Evolutionary conservation across 2,888 invertebrate genomes (phyloP).

Genomic region (Drosophila neonasuta): DNA sequence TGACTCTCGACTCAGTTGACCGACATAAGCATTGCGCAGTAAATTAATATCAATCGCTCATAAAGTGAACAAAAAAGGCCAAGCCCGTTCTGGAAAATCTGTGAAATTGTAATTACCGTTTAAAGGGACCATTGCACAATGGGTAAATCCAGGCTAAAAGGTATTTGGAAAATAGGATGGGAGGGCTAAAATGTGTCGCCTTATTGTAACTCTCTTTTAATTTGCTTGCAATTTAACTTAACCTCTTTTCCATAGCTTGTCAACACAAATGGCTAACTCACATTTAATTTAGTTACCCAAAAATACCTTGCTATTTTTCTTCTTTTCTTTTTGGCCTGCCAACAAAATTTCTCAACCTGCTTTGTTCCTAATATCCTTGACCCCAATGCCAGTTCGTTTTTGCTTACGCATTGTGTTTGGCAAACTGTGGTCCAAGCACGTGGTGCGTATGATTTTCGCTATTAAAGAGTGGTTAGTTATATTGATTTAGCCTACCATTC

Average conservation of each 20-base stretch:
- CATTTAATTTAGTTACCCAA: slow-evolving; percentile 60
- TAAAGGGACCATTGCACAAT: slow-evolving; percentile 42
- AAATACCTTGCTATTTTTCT: slow-evolving; percentile 48
- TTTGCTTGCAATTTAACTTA: slow-evolving; percentile 57
- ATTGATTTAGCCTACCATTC: slow-evolving; percentile 38
- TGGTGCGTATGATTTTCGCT: slow-evolving; percentile 47
- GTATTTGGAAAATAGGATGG: slow-evolving; percentile 1
- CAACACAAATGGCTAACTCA: slow-evolving; percentile 48
- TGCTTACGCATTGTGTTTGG: slow-evolving; percentile 58
- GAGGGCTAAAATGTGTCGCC: slow-evolving; percentile 21
- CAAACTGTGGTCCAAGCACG: slow-evolving; percentile 38
- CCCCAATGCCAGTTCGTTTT: slow-evolving; percentile 54
- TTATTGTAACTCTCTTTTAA: slow-evolving; percentile 39
- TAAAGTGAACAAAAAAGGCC: slow-evolving; percentile 32
- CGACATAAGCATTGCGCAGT: slow-evolving; percentile 27
- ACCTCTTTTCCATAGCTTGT: slow-evolving; percentile 49
- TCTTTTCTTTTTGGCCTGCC: slow-evolving; percentile 10
- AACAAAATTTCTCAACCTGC: slow-evolving; percentile 27
- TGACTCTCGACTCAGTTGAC: slow-evolving; percentile 16
- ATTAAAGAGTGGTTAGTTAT: slow-evolving; percentile 38
- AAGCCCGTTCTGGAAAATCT: slow-evolving; percentile 48
- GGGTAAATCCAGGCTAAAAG: slow-evolving; percentile 26
- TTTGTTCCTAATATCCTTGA: slow-evolving; percentile 54
- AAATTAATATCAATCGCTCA: slow-evolving; percentile 74
- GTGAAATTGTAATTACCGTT: slow-evolving; percentile 49